Base-by-base conservation (phyloP, 2,888 invertebrate genomes). In the Dastarcus helophoroides region DNA sequence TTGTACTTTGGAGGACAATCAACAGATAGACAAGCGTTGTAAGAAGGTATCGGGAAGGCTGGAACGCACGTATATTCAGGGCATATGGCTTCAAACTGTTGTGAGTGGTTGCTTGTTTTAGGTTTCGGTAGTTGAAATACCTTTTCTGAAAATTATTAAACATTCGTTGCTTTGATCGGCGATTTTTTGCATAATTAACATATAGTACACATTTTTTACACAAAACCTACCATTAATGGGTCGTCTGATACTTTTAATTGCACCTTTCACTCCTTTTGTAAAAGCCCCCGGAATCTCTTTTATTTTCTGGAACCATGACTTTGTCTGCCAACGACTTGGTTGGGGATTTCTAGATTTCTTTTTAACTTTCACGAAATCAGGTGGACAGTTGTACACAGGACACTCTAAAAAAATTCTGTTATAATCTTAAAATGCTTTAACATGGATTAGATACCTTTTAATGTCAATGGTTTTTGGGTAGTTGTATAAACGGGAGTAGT, bases 1-100 rank as follows among this genome's bases (percentile, higher is more conserved):
- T 48, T 42, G 26, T 39, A 46, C 23, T 33, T 34, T 0, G 65
- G 57, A 0, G 78, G 79, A 44, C 82, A 83, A 6, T 48, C 42
- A 2, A 66, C 63, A 2, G 64, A 44, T 0, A 54, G 53, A 36
- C 59, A 59, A 14, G 42, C 42, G 6, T 6, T 10, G 14, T 11
- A 14, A 6, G 7, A n/a, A 6, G n/a, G n/a, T 19, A 19, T 19
- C 6, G 19, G 7, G 6, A 7, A 7, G 19, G 6, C 19, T 7
- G 19, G n/a, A 6, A 19, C 19, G n/a, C 19, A 19, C n/a, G 6
- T 6, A n/a, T 19, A 19, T 19, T 19, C 19, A 19, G 19, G 19
- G n/a, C 19, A 19, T 19, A 7, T n/a, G 7, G 19, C 19, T 19
- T 19, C 19, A 19, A n/a, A 19, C 19, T 19, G n/a, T 19, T 7